These are phyloP conservation scores for Chaetops frenatus DNA, from an alignment of 2,113 vertebrate species.

Conservation along the genomic window DNA sequence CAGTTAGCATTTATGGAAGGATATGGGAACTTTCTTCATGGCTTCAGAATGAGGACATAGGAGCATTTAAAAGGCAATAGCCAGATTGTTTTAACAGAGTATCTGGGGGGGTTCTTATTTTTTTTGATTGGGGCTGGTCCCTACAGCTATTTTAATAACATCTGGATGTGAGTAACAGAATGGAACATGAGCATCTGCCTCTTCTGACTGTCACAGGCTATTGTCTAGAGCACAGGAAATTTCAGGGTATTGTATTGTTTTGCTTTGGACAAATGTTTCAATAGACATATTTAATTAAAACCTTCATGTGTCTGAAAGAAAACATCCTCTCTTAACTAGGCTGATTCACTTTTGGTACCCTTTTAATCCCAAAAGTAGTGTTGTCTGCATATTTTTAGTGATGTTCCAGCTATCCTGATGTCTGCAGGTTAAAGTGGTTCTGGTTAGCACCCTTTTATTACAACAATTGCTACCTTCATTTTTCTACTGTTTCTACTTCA, in stretches of 20 bases:
- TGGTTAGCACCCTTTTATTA: constrained; percentile 1
- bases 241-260: constrained; percentile 15
- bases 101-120: neutral
- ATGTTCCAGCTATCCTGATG: neutral
- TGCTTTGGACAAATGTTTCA: constrained; percentile 35
- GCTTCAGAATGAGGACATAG: neutral
- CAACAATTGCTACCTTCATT: constrained; percentile 14
- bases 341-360: neutral
- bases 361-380: neutral
- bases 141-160: constrained; percentile 40
- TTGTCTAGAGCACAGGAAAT: constrained; percentile 4
- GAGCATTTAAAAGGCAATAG: constrained; percentile 1
- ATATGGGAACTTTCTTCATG: neutral
- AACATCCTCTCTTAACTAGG: neutral
- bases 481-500: constrained; percentile 54
- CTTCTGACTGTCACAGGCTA: neutral
- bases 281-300: constrained; percentile 19
- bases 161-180: constrained; percentile 20
- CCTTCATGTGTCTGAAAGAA: neutral
- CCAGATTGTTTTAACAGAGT: neutral
- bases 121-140: constrained; percentile 44
- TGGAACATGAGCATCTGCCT: constrained; percentile 19
- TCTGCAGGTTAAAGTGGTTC: neutral
- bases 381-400: neutral
- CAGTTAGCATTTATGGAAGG: neutral